Evolutionary conservation across 2,797 vertebrate genomes (phyloP), one percentile per base, ranked within the genome.

Genomic region (Periophthalmus magnuspinnatus): DNA sequence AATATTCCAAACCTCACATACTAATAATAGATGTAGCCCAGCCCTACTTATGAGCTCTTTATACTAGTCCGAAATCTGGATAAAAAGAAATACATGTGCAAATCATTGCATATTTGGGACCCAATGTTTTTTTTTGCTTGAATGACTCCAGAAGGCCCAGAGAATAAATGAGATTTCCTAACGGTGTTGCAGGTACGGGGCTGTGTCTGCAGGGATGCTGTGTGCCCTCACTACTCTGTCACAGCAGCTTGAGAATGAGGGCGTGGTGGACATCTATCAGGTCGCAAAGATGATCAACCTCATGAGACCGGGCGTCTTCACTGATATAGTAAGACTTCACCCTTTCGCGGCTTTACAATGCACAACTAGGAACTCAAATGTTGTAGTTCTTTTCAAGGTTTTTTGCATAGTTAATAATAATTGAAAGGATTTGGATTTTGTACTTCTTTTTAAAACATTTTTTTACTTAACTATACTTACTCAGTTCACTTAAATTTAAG

Each of bases 281-380:
- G 98, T 99, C 94, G 97, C 97, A 74, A 99, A 99, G 91, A 99
- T 99, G 98, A 98, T 99, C 89, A 99, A 99, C 90, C 95, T 99
- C 28, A 99, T 99, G 97, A 94, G 98, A 89, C 98, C 98, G 70
- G 97, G 97, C 77, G 97, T 99, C 86, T 99, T 99, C 91, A 99
- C 97, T 92, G 96, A 99, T 88, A 96, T 98, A 78, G 97, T 99
- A 36, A 60, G 58, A 17, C n/a, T 4, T 54, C 52, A 10, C 52
- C 3, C 50, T 54, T 45, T 45, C 41, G 21, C n/a, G 2, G n/a
- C 21, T 22, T 22, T 54, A 7, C 5, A 48, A 48, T n/a, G 48
- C 48, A 19, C 16, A 50, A 8, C 48, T 16, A 50, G 48, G 41
- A 45, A 45, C 45, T 45, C 41, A 45, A 45, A 45, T 45, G 36